These are phyloP conservation scores for Anoplophora glabripennis DNA, from an alignment of 1,140 invertebrate species.

Conservation along the genomic window DNA sequence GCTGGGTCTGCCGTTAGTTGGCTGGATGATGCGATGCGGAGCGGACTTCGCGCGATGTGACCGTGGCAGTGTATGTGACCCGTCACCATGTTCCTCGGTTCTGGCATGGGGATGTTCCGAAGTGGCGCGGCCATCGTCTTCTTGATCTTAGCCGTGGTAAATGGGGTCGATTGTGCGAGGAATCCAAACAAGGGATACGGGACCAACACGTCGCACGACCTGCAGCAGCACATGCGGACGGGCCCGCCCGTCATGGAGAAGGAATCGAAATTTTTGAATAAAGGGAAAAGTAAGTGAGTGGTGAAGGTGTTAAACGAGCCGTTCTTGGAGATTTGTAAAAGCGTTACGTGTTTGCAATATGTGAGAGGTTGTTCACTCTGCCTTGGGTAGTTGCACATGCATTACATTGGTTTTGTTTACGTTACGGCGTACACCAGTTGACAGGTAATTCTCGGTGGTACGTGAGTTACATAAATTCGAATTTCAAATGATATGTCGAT, in stretches of 20 bases:
- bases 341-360: neutral
- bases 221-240: slow-evolving; percentile 16
- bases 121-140: slow-evolving; percentile 17
- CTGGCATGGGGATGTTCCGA: slow-evolving; percentile 4
- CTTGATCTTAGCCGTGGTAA: slow-evolving; percentile 30
- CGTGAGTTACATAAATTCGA: no score
- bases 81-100: slow-evolving; percentile 2
- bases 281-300: slow-evolving; percentile 29
- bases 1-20: slow-evolving; percentile 21
- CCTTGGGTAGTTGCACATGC: no score
- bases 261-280: slow-evolving; percentile 28
- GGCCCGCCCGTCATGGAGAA: slow-evolving; percentile 17
- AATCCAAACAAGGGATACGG: slow-evolving; percentile 21
- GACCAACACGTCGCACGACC: slow-evolving; percentile 9
- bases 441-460: no score
- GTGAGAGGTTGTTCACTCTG: neutral
- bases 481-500: no score
- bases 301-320: neutral
- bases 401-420: no score
- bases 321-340: neutral
- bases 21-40: slow-evolving; percentile 19
- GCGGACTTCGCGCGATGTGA: slow-evolving; percentile 29
- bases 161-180: slow-evolving; percentile 21
- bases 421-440: no score
- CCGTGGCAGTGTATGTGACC: slow-evolving; percentile 1